Percentiles rank a stretch among this genome's conserved stretches.
phyloP scores from a whole-genome alignment of 2,888 invertebrate genomes.

The Trichopria drosophilae region DNA sequence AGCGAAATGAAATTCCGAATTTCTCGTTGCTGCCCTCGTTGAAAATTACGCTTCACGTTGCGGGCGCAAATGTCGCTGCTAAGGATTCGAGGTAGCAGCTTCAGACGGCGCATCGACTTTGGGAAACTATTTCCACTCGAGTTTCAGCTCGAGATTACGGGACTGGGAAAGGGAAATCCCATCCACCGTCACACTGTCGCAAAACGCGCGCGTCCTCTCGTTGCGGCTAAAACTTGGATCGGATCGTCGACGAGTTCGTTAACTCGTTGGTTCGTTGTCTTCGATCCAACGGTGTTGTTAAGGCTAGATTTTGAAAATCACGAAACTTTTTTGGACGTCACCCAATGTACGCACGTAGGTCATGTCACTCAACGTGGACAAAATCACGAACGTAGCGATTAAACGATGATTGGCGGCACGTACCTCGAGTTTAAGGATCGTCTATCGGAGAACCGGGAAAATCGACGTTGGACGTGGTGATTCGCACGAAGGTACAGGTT shows the following conservation, averaged over 20 bases:
- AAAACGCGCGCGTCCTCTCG: background rate
- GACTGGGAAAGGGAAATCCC: conserved; percentile 1
- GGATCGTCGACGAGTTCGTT: conserved; percentile 24
- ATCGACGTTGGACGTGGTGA: no score
- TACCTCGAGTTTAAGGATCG: no score
- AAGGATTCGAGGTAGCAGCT: conserved; percentile 16
- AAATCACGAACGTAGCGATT: conserved; percentile 7
- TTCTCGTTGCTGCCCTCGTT: conserved; percentile 6
- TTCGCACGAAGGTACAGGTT: no score
- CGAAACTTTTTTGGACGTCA: conserved; percentile 20
- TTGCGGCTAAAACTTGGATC: conserved; percentile 1
- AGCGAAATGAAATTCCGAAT: conserved; percentile 30
- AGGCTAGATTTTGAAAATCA: background rate
- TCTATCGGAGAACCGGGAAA: no score
- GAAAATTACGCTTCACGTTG: no score
- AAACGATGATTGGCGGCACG: conserved; percentile 2
- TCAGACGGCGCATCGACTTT: conserved; percentile 13
- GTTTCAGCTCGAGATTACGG: conserved; percentile 21
- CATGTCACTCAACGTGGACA: background rate
- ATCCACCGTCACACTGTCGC: background rate
- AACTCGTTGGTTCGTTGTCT: conserved; percentile 18
- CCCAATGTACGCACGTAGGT: background rate
- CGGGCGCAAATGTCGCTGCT: conserved; percentile 11
- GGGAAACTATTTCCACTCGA: conserved; percentile 23
- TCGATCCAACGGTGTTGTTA: background rate